Evolutionary conservation across 2,113 vertebrate species (phyloP), one percentile per base, ranked within the genome.

Genomic region (Felis chaus): DNA sequence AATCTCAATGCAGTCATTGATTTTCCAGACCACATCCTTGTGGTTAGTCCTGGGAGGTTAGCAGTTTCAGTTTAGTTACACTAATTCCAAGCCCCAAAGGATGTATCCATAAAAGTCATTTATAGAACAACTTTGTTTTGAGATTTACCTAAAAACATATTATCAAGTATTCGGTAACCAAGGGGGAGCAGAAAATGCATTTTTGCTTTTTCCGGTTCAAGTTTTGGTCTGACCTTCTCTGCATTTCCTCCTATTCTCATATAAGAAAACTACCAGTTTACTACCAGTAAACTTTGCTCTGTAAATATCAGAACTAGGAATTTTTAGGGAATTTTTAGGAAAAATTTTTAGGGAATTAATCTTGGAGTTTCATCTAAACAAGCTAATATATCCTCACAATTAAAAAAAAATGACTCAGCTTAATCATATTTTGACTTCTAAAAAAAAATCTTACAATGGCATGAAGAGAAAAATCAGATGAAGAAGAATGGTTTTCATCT

Each of bases 351-450:
- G 91, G 91, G 41, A 97, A 95, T 89, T 95, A 71, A 90, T 63
- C 36, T 91, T 92, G 50, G 53, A 88, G 82, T 91, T 96, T 78
- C 83, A 95, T 23, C 48, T 94, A 92, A 95, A 92, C 19, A 91
- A 81, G 41, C n/a, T 73, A 92, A 94, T 50, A 90, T 50, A 66
- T 4, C 78, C 39, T 92, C 91, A 82, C 10, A 82, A 41, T 68
- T 82, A 53, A 90, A 92, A 73, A 31, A 61, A 74, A 93, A 82
- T 87, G 78, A 93, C 88, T 97, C 88, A 97, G 96, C 91, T 94
- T 85, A 97, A 96, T 92, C 73, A 78, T 90, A 95, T 94, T 94
- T 97, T 94, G 90, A 81, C 87, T 96, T 97, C 21, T 63, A 57
- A 97, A 94, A 97, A 36, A 91, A 93, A 81, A 80, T 39, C 63